A percentile compares a stretch with the other conserved stretches of the same genome.
These are phyloP conservation scores for Connochaetes taurinus DNA, from an alignment of 2,113 vertebrate genomes.

Conservation along the genomic window DNA sequence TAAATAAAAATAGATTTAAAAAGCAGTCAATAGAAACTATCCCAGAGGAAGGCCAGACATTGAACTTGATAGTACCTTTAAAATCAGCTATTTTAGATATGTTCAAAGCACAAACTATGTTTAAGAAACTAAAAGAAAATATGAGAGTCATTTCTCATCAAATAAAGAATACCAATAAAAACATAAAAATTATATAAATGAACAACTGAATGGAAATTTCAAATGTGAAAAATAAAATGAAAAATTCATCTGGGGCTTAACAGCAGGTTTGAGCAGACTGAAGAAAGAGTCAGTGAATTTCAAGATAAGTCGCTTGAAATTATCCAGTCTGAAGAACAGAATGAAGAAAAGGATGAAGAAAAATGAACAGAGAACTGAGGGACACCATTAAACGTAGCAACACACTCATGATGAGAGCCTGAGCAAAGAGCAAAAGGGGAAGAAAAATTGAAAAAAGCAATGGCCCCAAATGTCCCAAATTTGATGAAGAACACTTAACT, in stretches of 20 bases:
- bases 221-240: background rate
- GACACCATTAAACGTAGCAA: accelerated
- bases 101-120: background rate
- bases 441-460: background rate
- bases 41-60: background rate
- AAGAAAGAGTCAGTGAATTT: background rate
- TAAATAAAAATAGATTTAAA: background rate
- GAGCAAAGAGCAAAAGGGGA: background rate
- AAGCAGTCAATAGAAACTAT: background rate
- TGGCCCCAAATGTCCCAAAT: background rate
- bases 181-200: background rate
- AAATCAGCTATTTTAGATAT: background rate
- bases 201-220: background rate
- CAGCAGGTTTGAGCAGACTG: background rate
- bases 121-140: background rate
- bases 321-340: background rate
- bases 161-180: background rate
- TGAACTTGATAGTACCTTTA: background rate
- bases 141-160: background rate
- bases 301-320: background rate
- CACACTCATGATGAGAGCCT: background rate
- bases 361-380: background rate
- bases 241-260: background rate
- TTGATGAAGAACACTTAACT: background rate
- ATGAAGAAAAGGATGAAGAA: background rate